A percentile compares a stretch with the other conserved stretches of the same genome.
phyloP scores from a whole-genome alignment of 2,113 vertebrate species.

The Percopsis transmontana region DNA sequence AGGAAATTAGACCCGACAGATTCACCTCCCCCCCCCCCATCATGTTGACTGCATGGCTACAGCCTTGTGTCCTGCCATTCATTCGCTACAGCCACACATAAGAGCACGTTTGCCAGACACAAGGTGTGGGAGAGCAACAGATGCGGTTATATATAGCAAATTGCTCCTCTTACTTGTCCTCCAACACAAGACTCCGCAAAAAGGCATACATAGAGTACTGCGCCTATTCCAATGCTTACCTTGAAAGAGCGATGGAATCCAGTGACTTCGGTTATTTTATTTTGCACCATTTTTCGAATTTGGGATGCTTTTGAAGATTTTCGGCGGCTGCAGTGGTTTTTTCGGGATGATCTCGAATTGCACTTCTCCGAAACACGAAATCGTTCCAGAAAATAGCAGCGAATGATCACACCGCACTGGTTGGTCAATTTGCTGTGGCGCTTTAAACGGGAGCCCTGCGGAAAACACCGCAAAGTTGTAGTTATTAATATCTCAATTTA shows the following conservation, averaged over 20 bases:
- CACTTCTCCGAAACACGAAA: conserved; percentile 69
- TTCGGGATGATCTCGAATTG: conserved; percentile 50
- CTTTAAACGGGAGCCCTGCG: conserved; percentile 78
- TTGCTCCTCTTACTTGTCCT: conserved; percentile 7
- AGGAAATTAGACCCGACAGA: too few relatives aligned
- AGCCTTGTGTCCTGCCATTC: neutral
- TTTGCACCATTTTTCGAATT: conserved; percentile 88
- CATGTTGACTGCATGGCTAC: neutral
- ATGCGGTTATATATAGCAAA: conserved; percentile 57
- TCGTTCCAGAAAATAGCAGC: conserved; percentile 59
- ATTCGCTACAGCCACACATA: conserved; percentile 14
- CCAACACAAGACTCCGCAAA: conserved; percentile 7
- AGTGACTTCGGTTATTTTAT: conserved; percentile 86
- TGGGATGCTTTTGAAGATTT: conserved; percentile 27
- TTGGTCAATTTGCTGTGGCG: conserved; percentile 62
- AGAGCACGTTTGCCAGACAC: conserved; percentile 5
- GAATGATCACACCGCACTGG: conserved; percentile 69
- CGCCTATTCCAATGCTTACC: conserved; percentile 67
- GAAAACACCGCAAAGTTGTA: conserved; percentile 14
- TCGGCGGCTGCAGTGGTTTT: conserved; percentile 59
- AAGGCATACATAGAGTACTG: conserved; percentile 4
- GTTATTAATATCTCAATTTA: conserved; percentile 10
- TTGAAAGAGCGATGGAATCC: conserved; percentile 93
- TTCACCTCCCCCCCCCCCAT: too few relatives aligned
- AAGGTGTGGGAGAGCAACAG: conserved; percentile 28